Evolutionary conservation across 2,797 vertebrate genomes (phyloP).

Genomic region (Channallabes apus): DNA sequence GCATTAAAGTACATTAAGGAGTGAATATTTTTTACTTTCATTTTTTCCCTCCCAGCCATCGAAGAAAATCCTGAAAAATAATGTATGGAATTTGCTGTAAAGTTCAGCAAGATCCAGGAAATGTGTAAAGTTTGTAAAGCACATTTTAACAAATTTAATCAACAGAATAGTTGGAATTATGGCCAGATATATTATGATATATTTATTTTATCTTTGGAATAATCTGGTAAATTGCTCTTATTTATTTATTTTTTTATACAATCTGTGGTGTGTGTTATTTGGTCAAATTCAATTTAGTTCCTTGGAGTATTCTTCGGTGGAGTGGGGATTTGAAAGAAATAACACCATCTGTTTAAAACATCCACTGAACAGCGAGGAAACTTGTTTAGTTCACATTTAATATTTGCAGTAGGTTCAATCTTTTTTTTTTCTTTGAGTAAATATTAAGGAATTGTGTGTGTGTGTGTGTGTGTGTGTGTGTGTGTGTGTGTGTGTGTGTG

Average conservation of each 20-base stretch:
- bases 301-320: background rate
- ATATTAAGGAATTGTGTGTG: background rate
- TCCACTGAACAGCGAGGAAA: background rate
- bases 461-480: background rate
- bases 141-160: background rate
- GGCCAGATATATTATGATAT: no score
- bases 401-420: background rate
- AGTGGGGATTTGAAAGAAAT: background rate
- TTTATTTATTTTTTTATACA: background rate
- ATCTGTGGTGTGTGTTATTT: background rate
- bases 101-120: background rate
- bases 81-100: background rate
- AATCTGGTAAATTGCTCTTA: background rate
- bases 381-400: background rate
- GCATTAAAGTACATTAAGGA: background rate
- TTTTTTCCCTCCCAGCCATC: background rate
- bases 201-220: background rate
- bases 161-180: background rate
- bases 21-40: background rate
- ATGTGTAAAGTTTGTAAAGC: background rate
- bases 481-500: slow-evolving; percentile 1
- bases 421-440: background rate
- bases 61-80: background rate
- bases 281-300: background rate
- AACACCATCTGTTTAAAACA: background rate